Base-by-base conservation (phyloP, 2,113 vertebrate species). In the Gymnobelideus leadbeateri region DNA sequence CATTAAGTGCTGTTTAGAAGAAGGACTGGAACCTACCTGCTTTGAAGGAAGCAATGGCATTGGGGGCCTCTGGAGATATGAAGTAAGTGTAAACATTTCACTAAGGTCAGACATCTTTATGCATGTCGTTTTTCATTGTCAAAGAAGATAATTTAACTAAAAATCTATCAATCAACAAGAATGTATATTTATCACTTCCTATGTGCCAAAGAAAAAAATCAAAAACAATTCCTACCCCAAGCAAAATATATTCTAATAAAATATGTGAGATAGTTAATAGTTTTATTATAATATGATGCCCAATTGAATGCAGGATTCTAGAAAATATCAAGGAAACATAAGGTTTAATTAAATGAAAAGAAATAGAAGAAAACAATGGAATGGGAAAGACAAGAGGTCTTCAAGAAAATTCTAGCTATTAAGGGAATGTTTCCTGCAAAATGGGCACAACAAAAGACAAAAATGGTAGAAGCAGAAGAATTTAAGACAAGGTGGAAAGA, bases 1-100 rank as follows among this genome's bases (percentile, higher is more conserved):
- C 95, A 98, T 99, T 68, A 99, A 99, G 97, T 97, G 96, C 95
- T 99, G 99, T 92, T 95, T 99, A 3, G 98, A 99, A 3, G 99
- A 99, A 92, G 99, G 98, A 2, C 97, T 99, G 93, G 98, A 99
- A 68, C 96, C 97, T 37, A 57, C 92, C 7, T 97, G 96, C 24
- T 97, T 97, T 96, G 97, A 97, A 92, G 96, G 89, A 53, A 53
- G 8, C 49, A 54, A 92, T 53, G 95, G 95, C 54, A 94, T 95
- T 46, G 96, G 97, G 92, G 95, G 96, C 28, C 93, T 97, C 7
- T 97, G 95, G 95, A 94, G 16, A 61, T 96, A 94, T 12, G 12
- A 97, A 93, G 95, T 97, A 90, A 91, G 49, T 91, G 52, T 43
- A 46, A 91, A 9, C 37, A 16, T 31, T 91, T 43, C 90, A 84